phyloP scores from a whole-genome alignment of 1,140 invertebrate species.

The Hesperophylax magnus region DNA sequence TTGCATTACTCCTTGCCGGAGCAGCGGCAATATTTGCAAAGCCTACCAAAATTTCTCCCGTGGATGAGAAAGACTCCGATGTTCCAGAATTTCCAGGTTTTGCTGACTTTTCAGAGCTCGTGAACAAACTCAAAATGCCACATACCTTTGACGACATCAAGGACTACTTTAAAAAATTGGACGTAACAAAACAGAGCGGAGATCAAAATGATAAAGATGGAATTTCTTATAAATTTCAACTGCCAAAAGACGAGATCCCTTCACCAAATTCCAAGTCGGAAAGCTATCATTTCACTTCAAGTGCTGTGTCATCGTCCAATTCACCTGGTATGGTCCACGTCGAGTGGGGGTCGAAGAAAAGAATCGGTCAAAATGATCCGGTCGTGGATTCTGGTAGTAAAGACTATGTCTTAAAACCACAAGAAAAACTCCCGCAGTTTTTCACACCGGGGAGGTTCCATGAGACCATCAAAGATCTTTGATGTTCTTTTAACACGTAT shows the following conservation, averaged over 20 bases:
- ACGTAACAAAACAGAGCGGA: neutral
- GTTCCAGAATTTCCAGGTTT: neutral
- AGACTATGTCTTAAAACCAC: neutral
- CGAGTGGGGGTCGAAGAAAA: neutral
- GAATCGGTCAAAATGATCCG: neutral
- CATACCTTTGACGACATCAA: neutral
- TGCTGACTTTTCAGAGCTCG: neutral
- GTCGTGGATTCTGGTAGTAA: neutral
- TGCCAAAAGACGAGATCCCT: neutral
- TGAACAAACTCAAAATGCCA: neutral
- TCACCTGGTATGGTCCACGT: neutral
- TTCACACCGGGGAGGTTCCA: too few species aligned
- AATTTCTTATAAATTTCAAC: neutral
- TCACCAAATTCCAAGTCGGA: neutral
- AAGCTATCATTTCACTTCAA: slow-evolving; percentile 2
- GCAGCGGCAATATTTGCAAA: neutral
- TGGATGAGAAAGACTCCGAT: neutral
- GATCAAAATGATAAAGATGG: too few species aligned
- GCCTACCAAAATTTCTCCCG: neutral
- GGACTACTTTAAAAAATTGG: neutral
- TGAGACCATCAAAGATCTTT: too few species aligned
- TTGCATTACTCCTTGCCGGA: neutral
- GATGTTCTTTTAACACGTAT: too few species aligned
- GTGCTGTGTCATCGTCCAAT: neutral
- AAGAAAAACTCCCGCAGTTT: too few species aligned